phyloP scores from a whole-genome alignment of 1,140 invertebrate species.

The Neodiprion pinetum region DNA sequence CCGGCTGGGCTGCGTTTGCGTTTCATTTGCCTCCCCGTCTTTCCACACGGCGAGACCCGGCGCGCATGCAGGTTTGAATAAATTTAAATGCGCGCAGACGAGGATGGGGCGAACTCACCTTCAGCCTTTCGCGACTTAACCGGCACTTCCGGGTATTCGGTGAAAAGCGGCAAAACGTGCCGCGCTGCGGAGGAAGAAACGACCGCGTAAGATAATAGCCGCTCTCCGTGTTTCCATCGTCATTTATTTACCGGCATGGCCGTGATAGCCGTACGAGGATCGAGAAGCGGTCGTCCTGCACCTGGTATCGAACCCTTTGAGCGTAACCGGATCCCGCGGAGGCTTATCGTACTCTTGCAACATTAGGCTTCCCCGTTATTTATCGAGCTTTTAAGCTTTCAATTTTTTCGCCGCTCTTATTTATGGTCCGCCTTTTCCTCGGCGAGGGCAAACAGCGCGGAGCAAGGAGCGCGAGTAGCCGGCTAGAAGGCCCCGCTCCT shows the following conservation, averaged over 20 bases:
- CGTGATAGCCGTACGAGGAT: no score
- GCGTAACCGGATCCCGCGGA: slow-evolving; percentile 25
- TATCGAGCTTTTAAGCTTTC: slow-evolving; percentile 45
- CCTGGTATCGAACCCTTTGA: slow-evolving; percentile 7
- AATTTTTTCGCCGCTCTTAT: slow-evolving; percentile 34
- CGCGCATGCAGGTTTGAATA: background rate
- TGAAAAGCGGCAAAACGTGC: background rate
- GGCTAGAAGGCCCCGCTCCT: background rate
- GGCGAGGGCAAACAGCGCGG: slow-evolving; percentile 21
- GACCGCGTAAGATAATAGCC: background rate
- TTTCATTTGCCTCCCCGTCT: background rate
- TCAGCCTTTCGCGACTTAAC: background rate
- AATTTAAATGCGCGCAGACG: background rate
- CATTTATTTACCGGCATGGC: background rate
- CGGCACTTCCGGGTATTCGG: background rate
- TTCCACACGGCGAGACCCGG: background rate
- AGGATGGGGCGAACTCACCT: background rate
- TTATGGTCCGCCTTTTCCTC: slow-evolving; percentile 22
- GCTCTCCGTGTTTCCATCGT: background rate
- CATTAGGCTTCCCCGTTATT: slow-evolving; percentile 59
- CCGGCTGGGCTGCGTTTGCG: no score
- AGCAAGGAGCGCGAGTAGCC: background rate
- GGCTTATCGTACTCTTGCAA: slow-evolving; percentile 62
- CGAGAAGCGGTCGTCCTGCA: background rate
- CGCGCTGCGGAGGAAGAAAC: background rate